Evolutionary conservation across 1,140 invertebrate genomes (phyloP).

Genomic region (Drosophila quadrilineata): DNA sequence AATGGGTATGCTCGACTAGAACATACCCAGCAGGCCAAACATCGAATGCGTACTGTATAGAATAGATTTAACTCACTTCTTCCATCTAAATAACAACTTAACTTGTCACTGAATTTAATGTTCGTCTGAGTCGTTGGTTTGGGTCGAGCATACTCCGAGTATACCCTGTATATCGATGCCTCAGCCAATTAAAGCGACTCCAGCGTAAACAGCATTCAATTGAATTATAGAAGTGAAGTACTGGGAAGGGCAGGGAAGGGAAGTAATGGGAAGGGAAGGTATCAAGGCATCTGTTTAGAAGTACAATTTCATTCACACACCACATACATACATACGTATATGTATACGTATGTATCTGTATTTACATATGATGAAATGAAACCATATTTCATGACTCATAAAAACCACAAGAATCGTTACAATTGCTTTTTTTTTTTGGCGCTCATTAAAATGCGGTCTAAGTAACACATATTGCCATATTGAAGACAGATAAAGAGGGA

Average conservation of each 20-base stretch:
- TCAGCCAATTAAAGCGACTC: too few relatives aligned
- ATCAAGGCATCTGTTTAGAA: background rate
- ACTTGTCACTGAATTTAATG: too few relatives aligned
- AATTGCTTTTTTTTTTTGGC: conserved; percentile 17
- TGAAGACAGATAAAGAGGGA: background rate
- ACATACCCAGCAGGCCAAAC: too few relatives aligned
- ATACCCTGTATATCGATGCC: too few relatives aligned
- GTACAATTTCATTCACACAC: conserved; percentile 4
- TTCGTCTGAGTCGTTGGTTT: too few relatives aligned
- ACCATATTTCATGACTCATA: conserved; percentile 21
- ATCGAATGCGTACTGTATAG: too few relatives aligned
- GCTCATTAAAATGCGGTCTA: conserved; percentile 33
- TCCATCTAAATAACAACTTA: too few relatives aligned
- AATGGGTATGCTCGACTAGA: too few relatives aligned
- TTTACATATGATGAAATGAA: conserved; percentile 9
- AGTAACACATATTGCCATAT: conserved; percentile 9
- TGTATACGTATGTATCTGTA: background rate
- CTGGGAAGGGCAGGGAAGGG: too few relatives aligned
- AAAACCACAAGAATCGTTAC: conserved; percentile 24
- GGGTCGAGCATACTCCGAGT: too few relatives aligned
- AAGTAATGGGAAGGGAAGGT: background rate
- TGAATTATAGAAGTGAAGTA: background rate
- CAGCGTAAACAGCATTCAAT: too few relatives aligned
- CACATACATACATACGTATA: background rate
- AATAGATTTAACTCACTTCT: too few relatives aligned